Evolutionary conservation across 2,888 invertebrate genomes (phyloP), one percentile per base, ranked within the genome.

Genomic region (Aspidiotus destructor): DNA sequence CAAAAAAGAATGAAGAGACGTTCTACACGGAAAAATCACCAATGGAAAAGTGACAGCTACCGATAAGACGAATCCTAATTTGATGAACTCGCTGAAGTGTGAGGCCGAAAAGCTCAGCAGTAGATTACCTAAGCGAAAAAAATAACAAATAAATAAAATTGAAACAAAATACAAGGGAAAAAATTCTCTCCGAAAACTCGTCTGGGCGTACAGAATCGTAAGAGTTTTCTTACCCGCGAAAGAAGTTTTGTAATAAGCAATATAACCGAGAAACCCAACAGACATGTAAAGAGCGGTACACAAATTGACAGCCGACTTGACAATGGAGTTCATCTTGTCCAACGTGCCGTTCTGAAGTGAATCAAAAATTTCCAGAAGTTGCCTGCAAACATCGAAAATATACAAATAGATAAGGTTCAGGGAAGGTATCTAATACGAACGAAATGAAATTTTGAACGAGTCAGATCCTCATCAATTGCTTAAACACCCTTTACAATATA

Each of bases 41-140:
- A 99, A 82, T 1, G 98, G 98, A 79, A 98, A 97, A 76, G 96
- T 96, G 77, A 95, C 91, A 15, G 95, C 95, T 42, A 98, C 85
- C 0, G 96, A 95, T 74, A 96, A 80, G 9, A 97, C 89, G 80
- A 98, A 98, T 41, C 95, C 93, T 72, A 96, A 82, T 81, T 96
- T 96, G 75, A 97, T 92, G 70, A 89, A 82, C 78, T 96, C 92
- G 73, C 89, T 92, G 52, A 88, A 83, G 76, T 87, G 80, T 3
- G 91, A 88, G 0, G 88, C 86, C 42, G 87, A 84, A 74, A 98
- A 86, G 77, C 88, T 90, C 77, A 94, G 84, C 72, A 98, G 81
- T 72, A 98, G 87, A 77, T 98, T 98, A 42, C 98, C 97, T 81
- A 82, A 75, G 75, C 13, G 8, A 17, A 48, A 6, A 11, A 62